Percentiles rank a stretch among this genome's conserved stretches.
These are phyloP conservation scores for Amphiduros pacificus DNA, from an alignment of 2,888 invertebrate genomes.

Conservation along the genomic window DNA sequence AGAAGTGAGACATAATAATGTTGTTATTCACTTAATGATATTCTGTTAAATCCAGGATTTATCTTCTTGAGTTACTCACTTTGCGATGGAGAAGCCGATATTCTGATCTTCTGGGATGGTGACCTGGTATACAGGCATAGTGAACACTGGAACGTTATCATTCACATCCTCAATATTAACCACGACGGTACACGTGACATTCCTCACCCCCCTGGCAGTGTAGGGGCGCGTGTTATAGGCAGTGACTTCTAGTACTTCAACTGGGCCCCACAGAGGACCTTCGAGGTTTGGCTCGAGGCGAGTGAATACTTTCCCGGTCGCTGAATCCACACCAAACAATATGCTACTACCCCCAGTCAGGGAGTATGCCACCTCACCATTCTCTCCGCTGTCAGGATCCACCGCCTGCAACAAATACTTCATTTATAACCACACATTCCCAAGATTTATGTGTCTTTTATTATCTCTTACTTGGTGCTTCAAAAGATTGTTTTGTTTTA, in stretches of 20 bases:
- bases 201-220: background rate
- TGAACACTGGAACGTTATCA: conserved; percentile 21
- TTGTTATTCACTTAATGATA: background rate
- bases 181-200: conserved; percentile 4
- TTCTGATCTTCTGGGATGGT: conserved; percentile 10
- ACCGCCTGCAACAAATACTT: conserved; percentile 4
- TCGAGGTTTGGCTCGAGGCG: background rate
- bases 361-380: conserved; percentile 1
- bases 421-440: too few species aligned
- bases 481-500: too few species aligned
- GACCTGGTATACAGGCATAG: conserved; percentile 9
- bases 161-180: conserved; percentile 20
- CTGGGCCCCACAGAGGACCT: background rate
- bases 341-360: conserved; percentile 5
- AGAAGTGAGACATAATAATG: background rate
- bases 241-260: background rate
- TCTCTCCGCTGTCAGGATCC: background rate
- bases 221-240: conserved; percentile 14
- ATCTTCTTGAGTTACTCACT: conserved; percentile 10
- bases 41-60: background rate
- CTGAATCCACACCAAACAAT: conserved; percentile 13
- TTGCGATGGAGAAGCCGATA: conserved; percentile 12
- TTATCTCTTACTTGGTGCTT: too few species aligned
- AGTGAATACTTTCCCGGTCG: conserved; percentile 7
- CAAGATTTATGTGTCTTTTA: too few species aligned